phyloP scores from a whole-genome alignment of 2,797 vertebrate species.

The Phylloscopus collybita region DNA sequence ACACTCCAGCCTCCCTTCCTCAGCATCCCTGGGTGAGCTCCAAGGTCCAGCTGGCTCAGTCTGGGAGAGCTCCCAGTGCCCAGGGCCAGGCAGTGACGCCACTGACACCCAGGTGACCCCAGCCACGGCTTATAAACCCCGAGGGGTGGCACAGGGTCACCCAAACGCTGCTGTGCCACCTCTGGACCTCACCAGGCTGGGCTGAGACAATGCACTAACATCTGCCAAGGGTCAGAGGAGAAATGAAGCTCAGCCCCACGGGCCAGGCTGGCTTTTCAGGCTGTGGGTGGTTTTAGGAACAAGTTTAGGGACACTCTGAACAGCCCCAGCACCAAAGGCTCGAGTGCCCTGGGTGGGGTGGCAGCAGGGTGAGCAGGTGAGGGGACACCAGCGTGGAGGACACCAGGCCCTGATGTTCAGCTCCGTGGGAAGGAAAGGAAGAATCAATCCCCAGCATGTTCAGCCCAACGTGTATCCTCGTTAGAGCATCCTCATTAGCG shows the following conservation, averaged over 20 bases:
- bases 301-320: neutral
- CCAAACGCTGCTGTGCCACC: neutral
- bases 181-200: neutral
- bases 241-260: neutral
- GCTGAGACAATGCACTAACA: fast-evolving
- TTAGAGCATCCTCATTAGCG: neutral
- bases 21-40: neutral
- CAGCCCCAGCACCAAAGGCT: neutral
- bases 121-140: fast-evolving
- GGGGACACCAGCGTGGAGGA: fast-evolving
- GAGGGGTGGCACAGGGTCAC: neutral
- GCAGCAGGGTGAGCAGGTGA: neutral
- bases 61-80: neutral
- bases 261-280: neutral
- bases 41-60: neutral
- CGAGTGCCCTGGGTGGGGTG: neutral
- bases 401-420: neutral
- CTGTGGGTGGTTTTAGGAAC: neutral
- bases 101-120: neutral
- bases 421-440: neutral
- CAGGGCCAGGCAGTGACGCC: neutral
- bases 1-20: neutral
- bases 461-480: neutral
- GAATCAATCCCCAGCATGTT: neutral
- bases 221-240: neutral